Evolutionary conservation across 2,113 vertebrate genomes (phyloP).

Genomic region (Otocyon megalotis): DNA sequence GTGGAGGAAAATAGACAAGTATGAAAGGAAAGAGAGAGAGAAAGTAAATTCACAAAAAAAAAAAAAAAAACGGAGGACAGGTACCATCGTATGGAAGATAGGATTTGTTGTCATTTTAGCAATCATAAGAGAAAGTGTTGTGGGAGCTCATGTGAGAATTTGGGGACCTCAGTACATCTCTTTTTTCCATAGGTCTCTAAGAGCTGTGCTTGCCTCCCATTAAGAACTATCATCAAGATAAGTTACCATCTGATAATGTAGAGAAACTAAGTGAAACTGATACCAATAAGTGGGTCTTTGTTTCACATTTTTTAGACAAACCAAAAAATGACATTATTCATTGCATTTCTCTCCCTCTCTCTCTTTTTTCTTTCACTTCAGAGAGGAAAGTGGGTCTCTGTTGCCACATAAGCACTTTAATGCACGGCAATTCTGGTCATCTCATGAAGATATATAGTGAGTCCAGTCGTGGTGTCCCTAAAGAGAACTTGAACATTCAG

Average conservation of each 20-base stretch:
- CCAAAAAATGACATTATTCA: background rate
- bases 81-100: background rate
- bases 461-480: background rate
- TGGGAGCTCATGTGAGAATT: background rate
- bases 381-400: background rate
- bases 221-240: background rate
- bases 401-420: background rate
- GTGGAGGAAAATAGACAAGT: background rate
- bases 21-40: background rate
- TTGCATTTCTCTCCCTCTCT: background rate
- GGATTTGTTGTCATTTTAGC: background rate
- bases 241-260: background rate
- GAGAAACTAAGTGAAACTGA: background rate
- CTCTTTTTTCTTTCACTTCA: background rate
- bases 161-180: background rate
- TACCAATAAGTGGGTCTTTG: background rate
- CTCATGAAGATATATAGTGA: background rate
- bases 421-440: background rate
- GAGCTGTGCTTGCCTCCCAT: background rate
- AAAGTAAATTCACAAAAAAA: background rate
- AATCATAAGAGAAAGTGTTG: background rate
- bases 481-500: background rate
- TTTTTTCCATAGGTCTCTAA: background rate
- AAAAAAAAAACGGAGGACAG: background rate
- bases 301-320: conserved; percentile 18